Conservation (phyloP, 2,797 vertebrate species). For the Scomberomorus guttatus region DNA sequence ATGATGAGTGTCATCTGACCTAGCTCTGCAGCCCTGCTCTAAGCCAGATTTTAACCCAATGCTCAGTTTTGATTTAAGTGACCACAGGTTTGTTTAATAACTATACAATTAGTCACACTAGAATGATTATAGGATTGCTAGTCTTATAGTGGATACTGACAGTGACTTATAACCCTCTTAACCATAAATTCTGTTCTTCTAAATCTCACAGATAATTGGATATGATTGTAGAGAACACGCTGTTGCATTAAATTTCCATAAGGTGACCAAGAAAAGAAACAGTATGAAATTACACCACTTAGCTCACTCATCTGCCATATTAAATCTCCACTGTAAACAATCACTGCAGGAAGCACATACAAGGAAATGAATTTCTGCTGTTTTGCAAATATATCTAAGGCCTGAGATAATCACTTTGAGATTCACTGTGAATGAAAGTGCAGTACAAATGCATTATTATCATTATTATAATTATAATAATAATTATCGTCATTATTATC, state of each 20-base stretch:
- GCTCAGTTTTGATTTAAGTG: constrained; percentile 17
- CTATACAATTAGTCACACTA: background rate
- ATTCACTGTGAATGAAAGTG: too few species aligned
- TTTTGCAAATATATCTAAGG: background rate
- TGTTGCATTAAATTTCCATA: background rate
- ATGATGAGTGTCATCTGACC: constrained; percentile 27
- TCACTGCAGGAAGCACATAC: background rate
- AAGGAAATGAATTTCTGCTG: background rate
- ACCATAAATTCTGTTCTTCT: background rate
- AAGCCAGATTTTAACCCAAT: background rate
- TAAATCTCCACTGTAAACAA: background rate
- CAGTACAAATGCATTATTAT: background rate
- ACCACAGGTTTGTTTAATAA: constrained; percentile 13
- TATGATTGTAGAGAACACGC: background rate
- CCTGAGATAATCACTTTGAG: background rate
- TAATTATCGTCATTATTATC: too few species aligned
- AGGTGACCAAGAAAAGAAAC: background rate
- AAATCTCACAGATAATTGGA: constrained; percentile 6
- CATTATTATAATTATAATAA: too few species aligned
- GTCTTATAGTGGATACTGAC: background rate
- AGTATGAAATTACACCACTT: background rate
- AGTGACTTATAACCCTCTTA: background rate
- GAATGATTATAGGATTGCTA: background rate
- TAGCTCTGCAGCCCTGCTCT: constrained; percentile 8
- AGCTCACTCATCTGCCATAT: background rate